Percentiles rank a stretch among this genome's conserved stretches.
These are phyloP conservation scores for Hormiphora californensis DNA, from an alignment of 37 sponge, comb jelly and placozoan genomes.

Conservation along the genomic window DNA sequence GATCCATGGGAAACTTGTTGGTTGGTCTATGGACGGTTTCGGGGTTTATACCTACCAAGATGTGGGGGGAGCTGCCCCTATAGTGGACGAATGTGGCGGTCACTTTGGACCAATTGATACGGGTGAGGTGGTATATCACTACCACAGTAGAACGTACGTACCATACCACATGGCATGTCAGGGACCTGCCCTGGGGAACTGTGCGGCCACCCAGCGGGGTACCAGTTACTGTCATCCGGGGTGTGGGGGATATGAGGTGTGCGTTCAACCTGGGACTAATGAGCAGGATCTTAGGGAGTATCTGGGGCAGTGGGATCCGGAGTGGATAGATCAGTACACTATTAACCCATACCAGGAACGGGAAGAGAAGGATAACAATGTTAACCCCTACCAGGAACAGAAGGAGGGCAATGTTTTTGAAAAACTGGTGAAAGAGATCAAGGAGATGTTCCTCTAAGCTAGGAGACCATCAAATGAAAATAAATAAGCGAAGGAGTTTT, in stretches of 20 bases:
- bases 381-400: too few species aligned
- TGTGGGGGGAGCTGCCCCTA: slow-evolving; percentile 39
- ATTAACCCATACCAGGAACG: too few species aligned
- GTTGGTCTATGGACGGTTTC: slow-evolving; percentile 50
- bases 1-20: not conserved
- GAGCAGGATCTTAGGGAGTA: slow-evolving; percentile 4
- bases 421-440: too few species aligned
- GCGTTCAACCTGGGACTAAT: slow-evolving; percentile 31
- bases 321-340: slow-evolving; percentile 43
- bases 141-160: slow-evolving; percentile 1
- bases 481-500: too few species aligned
- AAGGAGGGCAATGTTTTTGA: too few species aligned
- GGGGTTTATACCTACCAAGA: slow-evolving; percentile 24
- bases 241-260: slow-evolving; percentile 29
- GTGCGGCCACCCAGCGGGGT: slow-evolving; percentile 3
- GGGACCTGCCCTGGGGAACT: slow-evolving; percentile 19
- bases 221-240: slow-evolving; percentile 50
- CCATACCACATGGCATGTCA: slow-evolving; percentile 46
- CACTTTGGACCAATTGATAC: slow-evolving; percentile 48
- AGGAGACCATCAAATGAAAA: too few species aligned
- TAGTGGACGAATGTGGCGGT: slow-evolving; percentile 41
- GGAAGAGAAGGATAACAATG: too few species aligned
- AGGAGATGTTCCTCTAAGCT: too few species aligned
- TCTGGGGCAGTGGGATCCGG: slow-evolving; percentile 16
- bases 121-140: slow-evolving; percentile 33